Evolutionary conservation across 2,888 invertebrate genomes (phyloP), one percentile per base, ranked within the genome.

Genomic region (Philonicus albiceps): DNA sequence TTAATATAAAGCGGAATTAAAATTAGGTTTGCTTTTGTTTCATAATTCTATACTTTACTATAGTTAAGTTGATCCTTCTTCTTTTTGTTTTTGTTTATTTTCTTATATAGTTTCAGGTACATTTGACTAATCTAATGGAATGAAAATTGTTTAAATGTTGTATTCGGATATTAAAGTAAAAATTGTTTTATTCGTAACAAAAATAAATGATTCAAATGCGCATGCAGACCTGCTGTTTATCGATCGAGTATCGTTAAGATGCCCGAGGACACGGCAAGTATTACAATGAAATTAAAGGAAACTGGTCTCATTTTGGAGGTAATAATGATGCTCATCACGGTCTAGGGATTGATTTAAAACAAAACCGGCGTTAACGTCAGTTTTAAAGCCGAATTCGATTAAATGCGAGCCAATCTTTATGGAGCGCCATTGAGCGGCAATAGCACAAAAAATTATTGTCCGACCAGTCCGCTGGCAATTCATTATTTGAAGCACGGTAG

Each of bases 401-500:
- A 64, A 64, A 64, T 8, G 22, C 27, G 19, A 64, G 27, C 64
- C 64, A 64, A 64, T 64, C 64, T 64, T 64, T 64, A 64, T 27
- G 64, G 7, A 22, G 8, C 27, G 64, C 64, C 72, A 76, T 40
- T 37, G n/a, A 76, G 13, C 2, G 11, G 37, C 34, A 31, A 75
- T 30, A 13, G 78, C 19, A 80, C 31, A 49, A 49, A 49, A 80
- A 80, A 13, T 49, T 49, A 80, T 80, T 49, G 27, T 22, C 22
- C 30, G n/a, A 13, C 80, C 22, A 16, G 31, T 31, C 30, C 40
- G n/a, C 4, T 13, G 49, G 53, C 64, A 83, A 83, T 83, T 37
- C 83, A 83, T 83, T 83, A 83, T 72, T 80, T 80, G 53, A 31
- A 53, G 31, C 31, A 80, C 49, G 53, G 53, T 27, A 49, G 40